Base-by-base conservation (phyloP, 2,797 vertebrate species). In the Leucoraja ocellata region DNA sequence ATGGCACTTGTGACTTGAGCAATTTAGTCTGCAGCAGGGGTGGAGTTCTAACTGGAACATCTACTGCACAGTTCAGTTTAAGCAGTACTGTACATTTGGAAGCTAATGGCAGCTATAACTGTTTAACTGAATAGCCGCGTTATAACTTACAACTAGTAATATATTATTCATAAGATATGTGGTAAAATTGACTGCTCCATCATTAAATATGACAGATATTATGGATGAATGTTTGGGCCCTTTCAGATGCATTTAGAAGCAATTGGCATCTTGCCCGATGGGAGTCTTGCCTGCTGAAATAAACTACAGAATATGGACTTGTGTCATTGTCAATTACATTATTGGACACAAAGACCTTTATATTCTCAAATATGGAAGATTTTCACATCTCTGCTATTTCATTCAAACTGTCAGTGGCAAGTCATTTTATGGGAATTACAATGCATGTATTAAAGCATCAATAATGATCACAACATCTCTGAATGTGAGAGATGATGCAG, bases 161-260 rank as follows among this genome's bases (percentile, higher is more conserved):
- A 71, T 76, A 92, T 76, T 46, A 92, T 74, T 54, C n/a, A 92
- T 73, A 68, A 16, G 28, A 5, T 7, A 92, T 46, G 68, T 92
- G 71, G 39, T 76, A 73, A 76, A 91, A 76, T 92, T 54, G 32
- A 74, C 39, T 92, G 71, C 39, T n/a, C 65, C 73, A 39, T 91
- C 39, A 92, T 76, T 92, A 74, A 76, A 54, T 63, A 76, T 58
- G 54, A 92, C 32, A 1, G 39, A 74, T 91, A 91, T 91, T 74
- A 6, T 71, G 65, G 39, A 76, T 92, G 90, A 92, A 76, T 28
- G 65, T 54, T 92, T 76, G 90, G 71, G 10, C 46, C 58, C 90
- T 92, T 54, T 74, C 68, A 76, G 39, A 14, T 23, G 23, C 14
- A 58, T 74, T 91, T 1, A 14, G 32, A 46, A 46, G 7, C 90